A percentile compares a stretch with the other conserved stretches of the same genome.
These are phyloP conservation scores for Tetraneura akinire DNA, from an alignment of 1,140 invertebrate species.

Conservation along the genomic window DNA sequence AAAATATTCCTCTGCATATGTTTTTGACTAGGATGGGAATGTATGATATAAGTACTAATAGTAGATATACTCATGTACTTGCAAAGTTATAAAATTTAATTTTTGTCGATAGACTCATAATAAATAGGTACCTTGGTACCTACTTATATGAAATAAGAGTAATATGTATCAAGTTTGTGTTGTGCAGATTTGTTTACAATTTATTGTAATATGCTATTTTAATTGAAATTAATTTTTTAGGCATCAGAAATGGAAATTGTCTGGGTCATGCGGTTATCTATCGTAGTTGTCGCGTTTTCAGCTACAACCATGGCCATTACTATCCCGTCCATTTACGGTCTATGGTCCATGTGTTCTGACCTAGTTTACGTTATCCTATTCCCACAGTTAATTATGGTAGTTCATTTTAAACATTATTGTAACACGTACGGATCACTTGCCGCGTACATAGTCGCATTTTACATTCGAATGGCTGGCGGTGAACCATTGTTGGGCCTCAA, in stretches of 20 bases:
- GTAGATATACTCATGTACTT: no score
- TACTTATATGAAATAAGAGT: no score
- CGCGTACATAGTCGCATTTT: slow-evolving; percentile 85
- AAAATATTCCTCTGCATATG: no score
- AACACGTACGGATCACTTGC: slow-evolving; percentile 96
- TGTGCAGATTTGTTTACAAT: no score
- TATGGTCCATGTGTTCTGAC: slow-evolving; percentile 98
- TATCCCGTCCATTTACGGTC: slow-evolving; percentile 94
- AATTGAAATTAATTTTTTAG: slow-evolving; percentile 58
- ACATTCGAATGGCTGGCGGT: slow-evolving; percentile 85
- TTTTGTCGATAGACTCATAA: no score
- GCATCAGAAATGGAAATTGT: slow-evolving; percentile 96
- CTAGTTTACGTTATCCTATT: slow-evolving; percentile 97
- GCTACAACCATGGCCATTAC: slow-evolving; percentile 94
- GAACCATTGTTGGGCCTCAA: slow-evolving; percentile 82
- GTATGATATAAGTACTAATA: no score
- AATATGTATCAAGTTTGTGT: no score
- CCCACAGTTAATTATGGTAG: slow-evolving; percentile 95
- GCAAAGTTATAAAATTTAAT: no score
- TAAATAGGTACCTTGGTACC: no score
- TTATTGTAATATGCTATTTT: no score
- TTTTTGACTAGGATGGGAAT: no score
- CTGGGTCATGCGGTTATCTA: slow-evolving; percentile 94
- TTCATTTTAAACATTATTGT: slow-evolving; percentile 89
- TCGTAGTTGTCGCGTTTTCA: slow-evolving; percentile 88